phyloP scores from a whole-genome alignment of 2,797 vertebrate genomes.

The Pseudomugil tenellus region DNA sequence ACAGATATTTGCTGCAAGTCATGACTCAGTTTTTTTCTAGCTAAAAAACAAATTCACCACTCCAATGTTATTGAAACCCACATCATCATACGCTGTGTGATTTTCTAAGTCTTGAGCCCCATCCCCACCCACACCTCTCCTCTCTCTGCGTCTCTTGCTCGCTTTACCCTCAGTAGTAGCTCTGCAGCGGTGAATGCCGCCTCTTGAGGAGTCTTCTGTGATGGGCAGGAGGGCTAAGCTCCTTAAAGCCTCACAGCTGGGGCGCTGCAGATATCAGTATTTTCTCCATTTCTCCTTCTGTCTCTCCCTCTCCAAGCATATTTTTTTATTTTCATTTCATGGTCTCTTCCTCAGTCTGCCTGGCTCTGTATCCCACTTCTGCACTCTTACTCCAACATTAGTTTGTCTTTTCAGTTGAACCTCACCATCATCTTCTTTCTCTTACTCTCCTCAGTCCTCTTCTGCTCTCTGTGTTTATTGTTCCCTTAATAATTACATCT shows the following conservation, averaged over 20 bases:
- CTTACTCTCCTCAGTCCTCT: slow-evolving; percentile 22
- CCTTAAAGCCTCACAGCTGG: slow-evolving; percentile 75
- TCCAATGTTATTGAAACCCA: slow-evolving; percentile 16
- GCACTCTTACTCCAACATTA: slow-evolving; percentile 20
- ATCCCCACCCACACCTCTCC: slow-evolving; percentile 33
- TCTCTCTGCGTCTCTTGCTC: slow-evolving; percentile 42
- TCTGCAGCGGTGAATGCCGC: slow-evolving; percentile 61
- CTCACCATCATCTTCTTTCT: slow-evolving; percentile 49
- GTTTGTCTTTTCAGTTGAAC: slow-evolving; percentile 37
- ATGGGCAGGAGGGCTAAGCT: slow-evolving; percentile 73
- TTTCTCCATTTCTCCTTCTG: slow-evolving; percentile 55
- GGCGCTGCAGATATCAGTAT: slow-evolving; percentile 71
- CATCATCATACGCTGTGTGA: slow-evolving; percentile 32
- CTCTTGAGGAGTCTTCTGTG: slow-evolving; percentile 67
- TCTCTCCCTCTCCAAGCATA: slow-evolving; percentile 42
- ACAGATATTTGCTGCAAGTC: not conserved
- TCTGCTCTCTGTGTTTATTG: slow-evolving; percentile 40
- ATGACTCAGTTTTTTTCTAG: slow-evolving; percentile 7
- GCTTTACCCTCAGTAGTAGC: slow-evolving; percentile 54
- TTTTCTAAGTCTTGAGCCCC: slow-evolving; percentile 19
- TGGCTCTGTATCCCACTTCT: slow-evolving; percentile 47
- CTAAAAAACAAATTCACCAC: not conserved
- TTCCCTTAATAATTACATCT: slow-evolving; percentile 42
- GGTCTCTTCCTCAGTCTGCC: slow-evolving; percentile 52
- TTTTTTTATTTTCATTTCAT: slow-evolving; percentile 61